Conservation (phyloP, 2,113 vertebrate species). For the Egretta garzetta region DNA sequence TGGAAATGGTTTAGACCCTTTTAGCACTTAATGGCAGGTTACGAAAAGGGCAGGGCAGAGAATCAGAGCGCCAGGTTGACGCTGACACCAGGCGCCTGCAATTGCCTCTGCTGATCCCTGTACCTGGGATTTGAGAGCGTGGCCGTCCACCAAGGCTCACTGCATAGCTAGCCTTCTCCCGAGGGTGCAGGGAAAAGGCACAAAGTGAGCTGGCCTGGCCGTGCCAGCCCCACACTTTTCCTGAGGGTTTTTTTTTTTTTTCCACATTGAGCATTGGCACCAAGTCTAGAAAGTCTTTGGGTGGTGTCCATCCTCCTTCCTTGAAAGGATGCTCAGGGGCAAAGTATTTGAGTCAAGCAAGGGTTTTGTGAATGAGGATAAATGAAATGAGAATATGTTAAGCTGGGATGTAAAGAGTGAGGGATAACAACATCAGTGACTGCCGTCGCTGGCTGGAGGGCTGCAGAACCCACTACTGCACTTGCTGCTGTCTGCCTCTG, state of each 20-base stretch:
- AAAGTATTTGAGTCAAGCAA: neutral
- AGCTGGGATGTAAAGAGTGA: neutral
- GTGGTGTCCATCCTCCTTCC: neutral
- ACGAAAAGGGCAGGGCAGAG: neutral
- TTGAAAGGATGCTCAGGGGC: neutral
- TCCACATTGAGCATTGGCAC: fast-evolving
- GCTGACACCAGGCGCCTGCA: neutral
- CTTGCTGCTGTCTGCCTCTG: neutral
- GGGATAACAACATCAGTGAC: neutral
- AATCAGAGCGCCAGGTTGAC: neutral
- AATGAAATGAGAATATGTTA: neutral
- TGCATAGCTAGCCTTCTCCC: neutral
- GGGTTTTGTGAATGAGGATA: neutral
- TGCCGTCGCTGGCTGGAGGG: neutral
- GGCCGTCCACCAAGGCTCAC: neutral
- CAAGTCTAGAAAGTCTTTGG: neutral
- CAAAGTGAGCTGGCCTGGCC: neutral
- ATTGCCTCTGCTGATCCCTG: neutral
- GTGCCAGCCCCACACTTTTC: fast-evolving
- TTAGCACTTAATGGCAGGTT: neutral
- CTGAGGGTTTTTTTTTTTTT: neutral
- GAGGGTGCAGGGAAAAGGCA: neutral
- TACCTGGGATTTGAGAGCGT: neutral
- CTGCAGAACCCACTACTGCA: neutral
- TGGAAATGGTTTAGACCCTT: neutral